Percentiles rank a stretch among this genome's conserved stretches.
phyloP scores from a whole-genome alignment of 2,113 vertebrate genomes.

The Pseudopipra pipra region DNA sequence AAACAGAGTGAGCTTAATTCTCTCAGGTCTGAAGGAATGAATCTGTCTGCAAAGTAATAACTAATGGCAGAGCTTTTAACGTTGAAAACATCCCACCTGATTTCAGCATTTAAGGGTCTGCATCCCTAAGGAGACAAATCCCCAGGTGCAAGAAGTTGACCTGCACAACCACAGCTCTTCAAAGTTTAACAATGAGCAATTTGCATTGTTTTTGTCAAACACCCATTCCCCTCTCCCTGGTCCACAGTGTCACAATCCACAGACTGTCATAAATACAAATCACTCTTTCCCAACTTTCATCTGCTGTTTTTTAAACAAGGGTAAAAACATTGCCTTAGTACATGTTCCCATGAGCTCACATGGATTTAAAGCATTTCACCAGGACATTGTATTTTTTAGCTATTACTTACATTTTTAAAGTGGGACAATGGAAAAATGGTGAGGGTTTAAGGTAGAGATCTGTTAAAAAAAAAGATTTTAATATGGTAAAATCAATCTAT shows the following conservation, averaged over 20 bases:
- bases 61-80: not conserved
- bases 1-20: not conserved
- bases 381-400: not conserved
- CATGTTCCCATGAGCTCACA: not conserved
- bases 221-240: not conserved
- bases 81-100: not conserved
- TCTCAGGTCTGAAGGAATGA: not conserved
- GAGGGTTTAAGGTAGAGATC: conserved; percentile 46
- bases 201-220: conserved; percentile 18
- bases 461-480: conserved; percentile 60
- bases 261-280: not conserved
- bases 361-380: conserved; percentile 31
- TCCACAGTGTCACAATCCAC: not conserved
- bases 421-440: conserved; percentile 68
- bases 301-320: conserved; percentile 36
- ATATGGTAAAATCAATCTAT: conserved; percentile 78
- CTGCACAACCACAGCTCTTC: conserved; percentile 33
- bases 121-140: conserved; percentile 41
- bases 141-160: not conserved
- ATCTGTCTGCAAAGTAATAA: not conserved
- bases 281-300: conserved; percentile 8
- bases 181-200: conserved; percentile 13
- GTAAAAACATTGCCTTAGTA: conserved; percentile 25
- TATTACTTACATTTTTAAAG: conserved; percentile 55
- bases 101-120: conserved; percentile 19